A percentile compares a stretch with the other conserved stretches of the same genome.
Evolutionary conservation across 1,140 invertebrate species (phyloP).

Genomic region (Drosophila nigrodunni): DNA sequence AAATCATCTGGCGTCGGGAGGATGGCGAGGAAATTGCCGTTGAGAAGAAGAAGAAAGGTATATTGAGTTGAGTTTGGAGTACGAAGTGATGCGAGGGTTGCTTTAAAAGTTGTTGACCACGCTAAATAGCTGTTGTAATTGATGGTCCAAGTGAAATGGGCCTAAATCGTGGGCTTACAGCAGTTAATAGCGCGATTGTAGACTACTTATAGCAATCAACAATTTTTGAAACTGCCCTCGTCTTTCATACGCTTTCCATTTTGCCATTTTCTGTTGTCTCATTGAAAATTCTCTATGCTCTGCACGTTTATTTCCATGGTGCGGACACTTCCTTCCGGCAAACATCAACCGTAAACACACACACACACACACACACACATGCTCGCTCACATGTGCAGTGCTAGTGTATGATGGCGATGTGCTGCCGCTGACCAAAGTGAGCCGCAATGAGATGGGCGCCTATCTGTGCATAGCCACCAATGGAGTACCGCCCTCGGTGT

Average conservation of each 20-base stretch:
- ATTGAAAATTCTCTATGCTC: conserved; percentile 45
- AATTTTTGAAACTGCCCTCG: conserved; percentile 25
- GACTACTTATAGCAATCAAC: no score
- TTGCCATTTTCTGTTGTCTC: conserved; percentile 25
- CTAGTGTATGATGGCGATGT: conserved; percentile 92
- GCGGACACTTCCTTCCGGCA: conserved; percentile 43
- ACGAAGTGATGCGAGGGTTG: background rate
- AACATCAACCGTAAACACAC: conserved; percentile 35
- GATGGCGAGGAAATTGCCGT: conserved; percentile 93
- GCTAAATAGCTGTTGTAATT: background rate
- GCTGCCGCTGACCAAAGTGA: conserved; percentile 92
- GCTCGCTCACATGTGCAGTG: conserved; percentile 85
- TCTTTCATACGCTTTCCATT: background rate
- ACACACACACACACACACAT: conserved; percentile 50
- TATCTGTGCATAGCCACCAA: conserved; percentile 93
- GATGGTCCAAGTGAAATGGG: no score
- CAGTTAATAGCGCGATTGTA: no score
- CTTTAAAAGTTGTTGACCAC: conserved; percentile 1
- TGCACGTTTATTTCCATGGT: conserved; percentile 60
- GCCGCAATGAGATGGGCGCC: conserved; percentile 94
- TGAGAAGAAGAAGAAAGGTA: conserved; percentile 93
- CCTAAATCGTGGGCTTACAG: background rate
- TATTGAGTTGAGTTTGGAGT: conserved; percentile 45
- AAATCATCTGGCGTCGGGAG: conserved; percentile 95
- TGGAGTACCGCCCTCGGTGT: conserved; percentile 94